Base-by-base conservation (phyloP, 2,113 vertebrate genomes). In the Dermatemys mawii region DNA sequence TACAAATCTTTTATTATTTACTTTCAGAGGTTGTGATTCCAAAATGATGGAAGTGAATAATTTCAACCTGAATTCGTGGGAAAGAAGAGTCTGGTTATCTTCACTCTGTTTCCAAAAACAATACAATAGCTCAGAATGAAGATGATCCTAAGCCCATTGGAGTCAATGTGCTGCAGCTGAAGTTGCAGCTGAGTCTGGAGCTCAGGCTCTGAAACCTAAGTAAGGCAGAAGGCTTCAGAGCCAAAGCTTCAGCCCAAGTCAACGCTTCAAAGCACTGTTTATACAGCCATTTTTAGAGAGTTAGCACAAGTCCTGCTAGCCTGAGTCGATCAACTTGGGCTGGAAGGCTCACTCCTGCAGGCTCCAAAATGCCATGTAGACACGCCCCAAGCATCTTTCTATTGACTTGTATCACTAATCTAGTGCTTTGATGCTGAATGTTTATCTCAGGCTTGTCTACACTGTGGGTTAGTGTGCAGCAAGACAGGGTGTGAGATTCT, bases 371-470 rank as follows among this genome's bases (percentile, higher is more conserved):
- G 12, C 27, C 14, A 12, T 57, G 63, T n/a, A 70, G 21, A 22
- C 19, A 38, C 11, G 11, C 63, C 5, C 19, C 9, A 21, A n/a
- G 17, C 8, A 2, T 38, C 19, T 38, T 94, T 51, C 73, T 78
- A 96, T 87, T 38, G 21, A 76, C 89, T 86, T 81, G 14, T 32
- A 92, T 94, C 75, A 91, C 38, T 60, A 79, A 38, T 22, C 81
- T 87, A 86, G 55, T 5, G 70, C 8, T 90, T 82, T 1, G 1
- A 46, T 83, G 38, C 53, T 70, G 48, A 83, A 51, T 26, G 24
- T 70, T 70, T 73, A 83, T 88, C 78, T 35, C 29, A 50, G 41
- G 55, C 63, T 67, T 67, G 63, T 67, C 8, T 38, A 5, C 63
- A 70, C n/a, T 38, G n/a, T 70, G n/a, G n/a, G n/a, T 70, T 9